Evolutionary conservation across 2,113 vertebrate genomes (phyloP).

Genomic region (Neogobius melanostomus): DNA sequence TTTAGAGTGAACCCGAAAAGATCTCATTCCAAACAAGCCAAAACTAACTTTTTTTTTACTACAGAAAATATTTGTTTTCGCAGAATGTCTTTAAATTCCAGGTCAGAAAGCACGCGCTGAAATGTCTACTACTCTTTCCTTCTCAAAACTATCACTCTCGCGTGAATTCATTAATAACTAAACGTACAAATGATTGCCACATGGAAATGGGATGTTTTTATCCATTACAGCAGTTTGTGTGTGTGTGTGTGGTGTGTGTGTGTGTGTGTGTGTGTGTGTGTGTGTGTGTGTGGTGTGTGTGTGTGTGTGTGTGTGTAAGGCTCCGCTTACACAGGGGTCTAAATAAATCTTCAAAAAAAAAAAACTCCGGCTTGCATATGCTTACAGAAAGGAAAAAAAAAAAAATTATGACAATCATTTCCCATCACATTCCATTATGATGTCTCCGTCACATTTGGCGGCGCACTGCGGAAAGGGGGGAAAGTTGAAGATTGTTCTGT

Average conservation of each 20-base stretch:
- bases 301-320: slow-evolving; percentile 36
- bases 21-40: slow-evolving; percentile 58
- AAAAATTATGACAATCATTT: slow-evolving; percentile 80
- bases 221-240: slow-evolving; percentile 48
- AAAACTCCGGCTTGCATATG: slow-evolving; percentile 63
- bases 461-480: slow-evolving; percentile 73
- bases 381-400: slow-evolving; percentile 48
- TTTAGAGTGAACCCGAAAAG: slow-evolving; percentile 53
- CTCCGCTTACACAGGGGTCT: slow-evolving; percentile 63
- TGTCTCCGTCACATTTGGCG: slow-evolving; percentile 75
- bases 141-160: slow-evolving; percentile 59
- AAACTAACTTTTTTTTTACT: slow-evolving; percentile 61
- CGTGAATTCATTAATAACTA: slow-evolving; percentile 71
- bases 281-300: too few species aligned
- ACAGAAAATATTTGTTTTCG: slow-evolving; percentile 61
- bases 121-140: slow-evolving; percentile 52
- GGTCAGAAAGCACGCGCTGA: slow-evolving; percentile 54
- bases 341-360: slow-evolving; percentile 62
- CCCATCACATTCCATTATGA: slow-evolving; percentile 78
- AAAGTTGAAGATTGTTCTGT: slow-evolving; percentile 83
- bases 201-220: slow-evolving; percentile 71
- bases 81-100: slow-evolving; percentile 44
- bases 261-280: too few species aligned
- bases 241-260: too few species aligned
- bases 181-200: slow-evolving; percentile 67